Evolutionary conservation across 2,113 vertebrate species (phyloP), one percentile per base, ranked within the genome.

Genomic region (Corvus moneduloides): DNA sequence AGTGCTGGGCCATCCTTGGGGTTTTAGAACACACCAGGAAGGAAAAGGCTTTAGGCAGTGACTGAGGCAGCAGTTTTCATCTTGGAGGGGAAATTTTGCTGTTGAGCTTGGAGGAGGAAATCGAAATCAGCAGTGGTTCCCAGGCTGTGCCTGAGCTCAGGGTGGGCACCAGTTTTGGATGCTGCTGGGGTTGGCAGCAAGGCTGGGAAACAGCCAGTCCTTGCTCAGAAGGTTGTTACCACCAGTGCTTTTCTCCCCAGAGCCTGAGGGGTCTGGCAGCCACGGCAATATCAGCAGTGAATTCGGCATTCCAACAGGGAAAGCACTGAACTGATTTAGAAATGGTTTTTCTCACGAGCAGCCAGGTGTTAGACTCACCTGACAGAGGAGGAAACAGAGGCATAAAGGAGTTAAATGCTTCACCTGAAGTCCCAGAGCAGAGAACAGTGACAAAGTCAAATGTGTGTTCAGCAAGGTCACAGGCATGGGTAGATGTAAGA

Each of bases 401-500:
- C 61, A 66, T 64, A 46, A 41, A 72, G 63, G 80, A 79, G 75
- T 83, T 55, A 54, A 94, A 54, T 48, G 59, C 39, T 77, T 90
- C 88, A 63, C 79, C 68, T 68, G 72, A 73, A 81, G 64, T 92
- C 73, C 75, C 72, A n/a, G 44, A 58, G 13, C 10, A 41, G 66
- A 52, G 77, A 5, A 13, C 55, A 61, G 71, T 4, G 4, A 33
- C 89, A 87, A 91, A 91, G 91, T 94, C 91, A 54, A 20, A 89
- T 27, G 54, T 28, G 3, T 69, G 62, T 43, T 6, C 13, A 87
- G 82, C 90, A 94, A 96, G 87, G 96, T 95, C 82, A 37, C 35
- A 61, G 79, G 5, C 37, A 3, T 18, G 37, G 63, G 63, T 49
- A 82, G 80, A 23, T 41, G 16, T 46, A 93, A 93, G 51, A 87